Evolutionary conservation across 2,888 invertebrate genomes (phyloP).

Genomic region (Pachliopta kotzebuea): DNA sequence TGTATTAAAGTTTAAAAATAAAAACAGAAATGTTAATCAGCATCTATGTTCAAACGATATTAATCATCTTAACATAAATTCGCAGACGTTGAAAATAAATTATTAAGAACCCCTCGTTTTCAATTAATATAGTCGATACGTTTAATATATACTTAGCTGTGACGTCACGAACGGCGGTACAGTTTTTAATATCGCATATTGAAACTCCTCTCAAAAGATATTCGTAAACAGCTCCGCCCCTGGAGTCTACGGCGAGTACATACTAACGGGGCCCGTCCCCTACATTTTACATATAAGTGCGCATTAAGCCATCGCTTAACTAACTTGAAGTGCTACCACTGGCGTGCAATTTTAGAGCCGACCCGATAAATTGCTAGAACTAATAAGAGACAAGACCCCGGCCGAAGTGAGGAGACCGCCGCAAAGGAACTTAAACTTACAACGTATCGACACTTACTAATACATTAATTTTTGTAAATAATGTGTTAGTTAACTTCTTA

Average conservation of each 20-base stretch:
- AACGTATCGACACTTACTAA: too few species aligned
- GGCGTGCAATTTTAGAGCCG: slow-evolving; percentile 61
- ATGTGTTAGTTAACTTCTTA: too few species aligned
- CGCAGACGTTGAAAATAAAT: not conserved
- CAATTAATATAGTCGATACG: slow-evolving; percentile 4
- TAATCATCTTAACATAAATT: too few species aligned
- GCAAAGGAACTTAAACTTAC: too few species aligned
- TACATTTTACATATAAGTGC: slow-evolving; percentile 53
- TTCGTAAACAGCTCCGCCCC: slow-evolving; percentile 22
- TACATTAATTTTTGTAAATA: too few species aligned
- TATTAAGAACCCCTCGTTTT: not conserved
- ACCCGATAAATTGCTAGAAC: slow-evolving; percentile 68
- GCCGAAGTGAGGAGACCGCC: slow-evolving; percentile 33
- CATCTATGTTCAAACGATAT: too few species aligned
- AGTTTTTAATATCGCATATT: slow-evolving; percentile 12
- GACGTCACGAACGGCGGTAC: not conserved
- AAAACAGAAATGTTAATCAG: too few species aligned
- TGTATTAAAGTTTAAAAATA: too few species aligned
- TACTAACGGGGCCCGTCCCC: slow-evolving; percentile 14
- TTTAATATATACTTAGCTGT: not conserved
- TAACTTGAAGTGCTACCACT: slow-evolving; percentile 48
- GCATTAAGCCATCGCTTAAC: slow-evolving; percentile 61
- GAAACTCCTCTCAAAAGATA: slow-evolving; percentile 9
- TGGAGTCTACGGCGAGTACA: slow-evolving; percentile 18
- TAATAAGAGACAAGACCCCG: slow-evolving; percentile 71